A percentile compares a stretch with the other conserved stretches of the same genome.
Evolutionary conservation across 2,888 invertebrate species (phyloP).

Genomic region (Glaucopsyche alexis): DNA sequence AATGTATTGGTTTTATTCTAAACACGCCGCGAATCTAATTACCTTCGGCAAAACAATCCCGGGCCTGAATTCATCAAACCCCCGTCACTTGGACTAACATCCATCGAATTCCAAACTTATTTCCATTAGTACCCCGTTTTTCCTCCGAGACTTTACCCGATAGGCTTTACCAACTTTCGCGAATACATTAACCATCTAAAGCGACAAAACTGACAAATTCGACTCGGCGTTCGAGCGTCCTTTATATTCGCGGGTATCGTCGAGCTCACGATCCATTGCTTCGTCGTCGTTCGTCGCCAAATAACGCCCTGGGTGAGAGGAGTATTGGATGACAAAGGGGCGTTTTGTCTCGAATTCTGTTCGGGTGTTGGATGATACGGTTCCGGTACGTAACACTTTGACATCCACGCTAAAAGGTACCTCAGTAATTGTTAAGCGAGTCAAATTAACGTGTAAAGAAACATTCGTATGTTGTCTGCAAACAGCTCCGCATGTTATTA

Average conservation of each 20-base stretch:
- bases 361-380: background rate
- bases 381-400: conserved; percentile 52
- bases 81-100: conserved; percentile 53
- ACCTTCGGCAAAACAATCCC: conserved; percentile 35
- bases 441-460: conserved; percentile 51
- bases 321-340: conserved; percentile 16
- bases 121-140: conserved; percentile 62
- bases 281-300: background rate
- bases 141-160: conserved; percentile 55
- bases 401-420: conserved; percentile 59
- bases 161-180: conserved; percentile 65
- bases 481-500: background rate
- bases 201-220: conserved; percentile 68
- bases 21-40: conserved; percentile 36
- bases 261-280: background rate
- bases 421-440: conserved; percentile 63
- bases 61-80: conserved; percentile 33
- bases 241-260: background rate
- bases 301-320: background rate
- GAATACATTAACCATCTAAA: conserved; percentile 70
- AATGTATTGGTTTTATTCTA: conserved; percentile 33
- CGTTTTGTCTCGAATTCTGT: background rate
- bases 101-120: conserved; percentile 58
- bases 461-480: conserved; percentile 26
- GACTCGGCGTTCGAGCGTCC: conserved; percentile 50